phyloP scores from a whole-genome alignment of 2,888 invertebrate species.

The Oscheius sp. region DNA sequence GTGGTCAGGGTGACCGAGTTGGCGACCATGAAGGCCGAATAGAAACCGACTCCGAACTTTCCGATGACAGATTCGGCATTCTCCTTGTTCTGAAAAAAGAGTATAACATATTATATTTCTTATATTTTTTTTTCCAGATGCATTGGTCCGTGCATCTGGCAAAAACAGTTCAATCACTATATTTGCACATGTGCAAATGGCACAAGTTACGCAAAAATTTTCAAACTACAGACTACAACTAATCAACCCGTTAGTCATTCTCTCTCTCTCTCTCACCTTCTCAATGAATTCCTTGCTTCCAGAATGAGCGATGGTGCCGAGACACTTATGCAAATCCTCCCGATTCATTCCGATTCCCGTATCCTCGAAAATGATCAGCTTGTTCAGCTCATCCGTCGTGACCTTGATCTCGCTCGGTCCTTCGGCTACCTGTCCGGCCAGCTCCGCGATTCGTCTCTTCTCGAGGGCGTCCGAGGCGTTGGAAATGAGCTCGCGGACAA shows the following conservation, averaged over 20 bases:
- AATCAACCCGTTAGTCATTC: background rate
- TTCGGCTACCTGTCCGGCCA: slow-evolving; percentile 52
- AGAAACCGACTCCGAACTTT: slow-evolving; percentile 98
- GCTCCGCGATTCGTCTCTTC: slow-evolving; percentile 86
- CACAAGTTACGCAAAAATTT: too few species aligned
- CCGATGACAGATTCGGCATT: slow-evolving; percentile 86
- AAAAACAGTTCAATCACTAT: background rate
- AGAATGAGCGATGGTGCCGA: slow-evolving; percentile 94
- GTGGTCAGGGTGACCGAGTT: slow-evolving; percentile 93
- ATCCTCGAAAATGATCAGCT: slow-evolving; percentile 79
- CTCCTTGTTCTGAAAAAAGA: slow-evolving; percentile 50
- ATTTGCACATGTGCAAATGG: background rate
- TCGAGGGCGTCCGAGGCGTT: slow-evolving; percentile 97
- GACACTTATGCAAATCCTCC: slow-evolving; percentile 88
- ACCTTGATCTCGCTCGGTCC: slow-evolving; percentile 51
- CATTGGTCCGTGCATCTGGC: too few species aligned
- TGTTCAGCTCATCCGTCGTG: slow-evolving; percentile 43
- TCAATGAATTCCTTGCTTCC: slow-evolving; percentile 83
- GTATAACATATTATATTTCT: too few species aligned
- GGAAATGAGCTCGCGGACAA: slow-evolving; percentile 92
- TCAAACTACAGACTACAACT: too few species aligned
- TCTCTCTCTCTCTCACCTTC: slow-evolving; percentile 36
- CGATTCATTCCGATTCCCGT: slow-evolving; percentile 94
- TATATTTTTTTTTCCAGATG: too few species aligned
- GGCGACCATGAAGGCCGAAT: slow-evolving; percentile 96